Evolutionary conservation across 2,113 vertebrate species (phyloP), one percentile per base, ranked within the genome.

Genomic region (Neopipo cinnamomea): DNA sequence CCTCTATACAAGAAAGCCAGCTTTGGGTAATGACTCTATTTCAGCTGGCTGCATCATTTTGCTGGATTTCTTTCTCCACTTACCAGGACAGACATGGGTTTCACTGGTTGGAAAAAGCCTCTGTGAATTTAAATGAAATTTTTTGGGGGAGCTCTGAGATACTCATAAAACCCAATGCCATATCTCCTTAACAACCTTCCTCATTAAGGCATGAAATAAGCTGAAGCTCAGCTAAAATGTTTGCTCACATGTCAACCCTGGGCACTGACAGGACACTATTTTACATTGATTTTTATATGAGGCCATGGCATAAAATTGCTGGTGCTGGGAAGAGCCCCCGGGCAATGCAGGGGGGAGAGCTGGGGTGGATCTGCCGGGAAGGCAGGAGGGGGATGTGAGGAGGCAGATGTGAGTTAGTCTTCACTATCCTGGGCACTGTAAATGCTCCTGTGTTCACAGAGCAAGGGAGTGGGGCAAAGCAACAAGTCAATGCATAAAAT

Each of bases 151-250:
- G 39, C 63, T 80, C 53, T 0, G 2, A 82, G 41, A 39, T 46
- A 73, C 44, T 61, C 25, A 17, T 17, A 70, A 75, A 84, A 72
- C 24, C 14, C 39, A 33, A 72, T 61, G 77, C 52, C 11, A 1
- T 76, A 79, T 94, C 81, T 88, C 58, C 66, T 89, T 89, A 89
- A 94, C 53, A 84, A 55, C 66, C 33, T 68, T 93, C 46, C 66
- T 76, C 87, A 76, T 80, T 73, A 93, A 25, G 94, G 49, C 74
- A 73, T 30, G 55, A 93, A 93, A 88, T 53, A 80, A 91, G 77
- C 62, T n/a, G 25, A 72, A 65, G 56, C 49, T 82, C 81, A 65
- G 58, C 37, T 78, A 25, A 84, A 86, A 50, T 3, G 0, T 23
- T 8, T 3, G 7, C 39, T 68, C 67, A 27, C 44, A 33, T 6